Conservation (phyloP, 2,797 vertebrate genomes). For the Tapirus indicus region DNA sequence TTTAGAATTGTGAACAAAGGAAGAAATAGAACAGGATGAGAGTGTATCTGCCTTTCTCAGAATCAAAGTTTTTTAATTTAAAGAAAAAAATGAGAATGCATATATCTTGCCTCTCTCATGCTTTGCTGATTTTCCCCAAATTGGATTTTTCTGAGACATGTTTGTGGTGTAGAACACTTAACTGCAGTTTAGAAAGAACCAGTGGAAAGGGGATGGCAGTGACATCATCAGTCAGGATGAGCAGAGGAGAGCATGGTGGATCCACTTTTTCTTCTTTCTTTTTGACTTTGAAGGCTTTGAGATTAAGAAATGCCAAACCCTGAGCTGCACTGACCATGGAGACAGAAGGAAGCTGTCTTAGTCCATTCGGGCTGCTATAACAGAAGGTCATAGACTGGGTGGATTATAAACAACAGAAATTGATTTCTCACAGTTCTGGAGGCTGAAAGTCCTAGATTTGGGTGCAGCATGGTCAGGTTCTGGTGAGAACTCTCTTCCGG, state of each 20-base stretch:
- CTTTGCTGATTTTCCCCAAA: not conserved
- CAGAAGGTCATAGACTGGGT: not conserved
- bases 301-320: not conserved
- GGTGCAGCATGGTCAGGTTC: not conserved
- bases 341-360: not conserved
- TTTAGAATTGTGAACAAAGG: not conserved
- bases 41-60: not conserved
- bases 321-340: not conserved
- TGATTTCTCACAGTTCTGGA: not conserved
- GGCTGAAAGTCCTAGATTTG: not conserved
- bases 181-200: not conserved
- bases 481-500: not conserved
- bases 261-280: not conserved
- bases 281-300: not conserved
- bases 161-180: not conserved
- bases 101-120: not conserved
- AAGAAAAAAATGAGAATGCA: not conserved
- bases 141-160: not conserved
- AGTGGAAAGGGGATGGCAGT: accelerated
- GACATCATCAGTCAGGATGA: not conserved
- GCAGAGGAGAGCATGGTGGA: not conserved
- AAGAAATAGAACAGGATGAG: not conserved
- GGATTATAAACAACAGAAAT: not conserved
- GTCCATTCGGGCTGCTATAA: not conserved
- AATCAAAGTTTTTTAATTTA: no score